Base-by-base conservation (phyloP, 2,113 vertebrate genomes). In the Macaca nemestrina region DNA sequence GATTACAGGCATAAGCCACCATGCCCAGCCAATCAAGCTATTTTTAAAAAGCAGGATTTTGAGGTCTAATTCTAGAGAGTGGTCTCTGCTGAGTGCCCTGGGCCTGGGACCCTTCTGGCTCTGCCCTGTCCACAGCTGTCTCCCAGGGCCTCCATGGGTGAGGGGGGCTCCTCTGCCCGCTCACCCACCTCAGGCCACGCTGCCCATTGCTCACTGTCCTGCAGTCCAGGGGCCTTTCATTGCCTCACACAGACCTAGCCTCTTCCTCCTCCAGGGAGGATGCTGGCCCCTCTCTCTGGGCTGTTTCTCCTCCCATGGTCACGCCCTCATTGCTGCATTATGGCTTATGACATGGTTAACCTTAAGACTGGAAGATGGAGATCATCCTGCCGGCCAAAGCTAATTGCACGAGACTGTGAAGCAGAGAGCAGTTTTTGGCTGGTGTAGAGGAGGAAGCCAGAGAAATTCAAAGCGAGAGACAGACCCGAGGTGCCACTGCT, bases 131-230 rank as follows among this genome's bases (percentile, higher is more conserved):
- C 12, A 4, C 30, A 38, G 68, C 27, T 25, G 30, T 73, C 48
- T 55, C 5, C 0, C 0, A n/a, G 27, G 40, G 57, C 6, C 9
- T 35, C 2, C 11, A 14, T 0, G 32, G 50, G 5, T 8, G 45
- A 55, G 45, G 12, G 35, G 50, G 32, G 52, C 61, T 22, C 40
- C 7, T 8, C 35, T 0, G 6, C 20, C 5, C 4, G 1, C 27
- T 23, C 10, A n/a, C 11, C 22, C 17, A 30, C 43, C 61, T 59
- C 22, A 22, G 35, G 68, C 57, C 3, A 0, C 1, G 6, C 7
- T 22, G 23, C 23, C 9, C 6, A 3, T 43, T 35, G 2, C 80
- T n/a, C 20, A 45, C 50, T 22, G 20, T 70, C 40, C 16, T 5
- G 25, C 3, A 32, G 8, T 45, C 6, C 45, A 3, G 3, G 0